Evolutionary conservation across 2,888 invertebrate species (phyloP), one percentile per base, ranked within the genome.

Genomic region (Prosopocoilus inquinatus): DNA sequence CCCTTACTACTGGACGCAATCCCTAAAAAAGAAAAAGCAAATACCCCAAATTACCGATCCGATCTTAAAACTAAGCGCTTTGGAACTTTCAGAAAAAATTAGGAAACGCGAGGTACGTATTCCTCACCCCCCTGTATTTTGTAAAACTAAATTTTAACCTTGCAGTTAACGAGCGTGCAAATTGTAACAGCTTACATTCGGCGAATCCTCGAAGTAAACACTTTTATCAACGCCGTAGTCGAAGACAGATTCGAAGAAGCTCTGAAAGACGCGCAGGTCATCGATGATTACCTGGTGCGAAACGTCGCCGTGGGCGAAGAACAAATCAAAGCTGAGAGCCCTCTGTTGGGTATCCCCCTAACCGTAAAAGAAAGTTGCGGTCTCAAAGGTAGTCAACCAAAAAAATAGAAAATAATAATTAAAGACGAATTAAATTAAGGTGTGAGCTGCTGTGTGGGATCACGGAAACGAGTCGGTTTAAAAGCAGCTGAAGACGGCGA

Each of bases 351-450:
- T 0, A 83, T 94, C 12, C 94, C 94, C 0, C 81, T 91, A 43
- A 90, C 91, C 2, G 85, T 90, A 0, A 94, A 94, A 71, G 91
- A 92, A 73, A 86, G 88, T 64, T 88, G 92, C 66, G 82, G 82
- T 1, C 78, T 92, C 1, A 82, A 82, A 78, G 91, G 92, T 89
- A 67, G 9, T 48, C 2, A 15, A 3, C 11, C 7, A 38, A 13
- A 11, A 5, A 13, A 38, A 11, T 38, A 1, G 12, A 38, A n/a
- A 38, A 9, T 13, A 38, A 38, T 13, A 38, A 38, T 38, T 11
- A 15, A 1, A 15, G 28, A 9, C 12, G 46, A 46, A 46, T 15
- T 9, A 46, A n/a, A 47, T 44, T 38, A 47, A 28, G 79, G 75
- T 9, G 60, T 75, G 64, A 78, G 77, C 55, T 58, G 66, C 1